Base-by-base conservation (phyloP, 2,888 invertebrate species). In the Dynastes maya region DNA sequence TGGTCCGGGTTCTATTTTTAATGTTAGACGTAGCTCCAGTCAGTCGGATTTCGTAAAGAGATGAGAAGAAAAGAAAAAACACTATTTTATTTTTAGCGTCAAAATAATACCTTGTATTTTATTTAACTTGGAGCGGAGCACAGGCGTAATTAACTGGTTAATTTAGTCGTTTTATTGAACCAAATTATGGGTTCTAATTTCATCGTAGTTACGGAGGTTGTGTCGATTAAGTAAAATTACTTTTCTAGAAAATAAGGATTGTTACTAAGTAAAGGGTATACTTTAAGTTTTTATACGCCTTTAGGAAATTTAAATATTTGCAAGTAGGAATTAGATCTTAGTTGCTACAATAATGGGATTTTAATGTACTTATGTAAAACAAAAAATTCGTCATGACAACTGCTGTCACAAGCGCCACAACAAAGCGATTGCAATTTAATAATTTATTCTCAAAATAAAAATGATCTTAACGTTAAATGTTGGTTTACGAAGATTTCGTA, bases 71-170 rank as follows among this genome's bases (percentile, higher is more conserved):
- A 22, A 55, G 22, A 55, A 67, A 67, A 49, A 67, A 22, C 16
- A 9, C 16, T 29, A 29, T 29, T 51, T 29, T 68, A 68, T 68
- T 68, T 68, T 68, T 68, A 27, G 68, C 51, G 29, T 22, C 68
- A 51, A 68, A 27, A 68, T 68, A 68, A 68, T 68, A 68, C 27
- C 68, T 53, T 51, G 11, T 68, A 45, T 68, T 51, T 68, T 51
- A 68, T 68, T 51, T 68, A 27, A 27, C 29, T 51, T 53, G 27
- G 51, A 29, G n/a, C 51, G 29, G 40, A 2, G 29, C 68, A 29
- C 13, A 3, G 27, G 11, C 68, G 27, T 68, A 68, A 27, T 68
- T 49, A 68, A 68, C 55, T 55, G 27, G 22, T 55, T 55, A 16
- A 55, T 55, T 55, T 55, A 22, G 55, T 16, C 55, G 27, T 27